Base-by-base conservation (phyloP, 1,140 invertebrate species). In the Gonatopus flavifemur region DNA sequence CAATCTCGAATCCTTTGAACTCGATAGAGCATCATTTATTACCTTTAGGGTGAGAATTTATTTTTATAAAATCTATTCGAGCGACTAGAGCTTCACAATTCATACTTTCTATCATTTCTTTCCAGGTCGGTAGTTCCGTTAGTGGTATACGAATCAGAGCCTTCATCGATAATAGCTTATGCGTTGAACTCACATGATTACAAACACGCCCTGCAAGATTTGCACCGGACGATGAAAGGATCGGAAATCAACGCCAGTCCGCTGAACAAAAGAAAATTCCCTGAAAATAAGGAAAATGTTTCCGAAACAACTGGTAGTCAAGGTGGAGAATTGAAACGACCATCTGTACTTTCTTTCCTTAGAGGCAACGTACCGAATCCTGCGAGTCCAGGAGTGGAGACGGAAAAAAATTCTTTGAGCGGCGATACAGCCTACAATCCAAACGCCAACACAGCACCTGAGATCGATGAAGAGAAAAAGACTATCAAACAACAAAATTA, bases 151-250 rank as follows among this genome's bases (percentile, higher is more conserved):
- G 92, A 95, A 67, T 83, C 84, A 12, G 92, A 97, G 70, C 87
- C 89, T 1, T 93, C 91, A 55, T 95, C 93, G 1, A 89, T 96
- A 37, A 91, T 96, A 48, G 90, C 93, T 0, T 94, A 92, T 67
- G 84, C 91, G 4, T 66, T 96, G 1, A 83, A 85, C 45, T 89
- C 87, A 0, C 65, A 72, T 16, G 88, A 91, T 30, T 92, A 92
- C 60, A 85, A 86, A 47, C 82, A 80, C 30, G 70, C 80, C 2
- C 56, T 88, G 10, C 78, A 83, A 31, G 83, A 86, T 31, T 57
- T 82, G 24, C 35, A 66, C 40, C 63, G 60, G 18, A 36, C 47
- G 39, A 72, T 52, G 21, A 79, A 75, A 52, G 58, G 45, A 3
- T 37, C 48, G 1, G 67, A 79, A 20, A 46, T 61, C 37, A 78